Conservation (phyloP, 2,797 vertebrate species). For the Spinibarbus caldwelli region DNA sequence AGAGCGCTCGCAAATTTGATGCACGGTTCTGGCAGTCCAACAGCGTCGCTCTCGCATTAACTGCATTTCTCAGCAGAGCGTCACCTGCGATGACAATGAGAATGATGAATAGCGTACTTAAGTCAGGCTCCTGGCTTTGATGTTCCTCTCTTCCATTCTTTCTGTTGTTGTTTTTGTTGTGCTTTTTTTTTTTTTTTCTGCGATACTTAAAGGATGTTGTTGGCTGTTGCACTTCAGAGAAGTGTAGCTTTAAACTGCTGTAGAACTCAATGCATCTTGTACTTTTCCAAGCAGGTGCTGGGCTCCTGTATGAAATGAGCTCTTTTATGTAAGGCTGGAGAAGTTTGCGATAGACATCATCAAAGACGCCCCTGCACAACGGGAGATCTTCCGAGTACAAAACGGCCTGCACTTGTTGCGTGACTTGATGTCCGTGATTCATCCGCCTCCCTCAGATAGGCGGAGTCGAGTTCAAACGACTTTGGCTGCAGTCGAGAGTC, state of each 20-base stretch:
- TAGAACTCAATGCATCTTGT: slow-evolving; percentile 34
- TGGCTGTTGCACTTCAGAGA: slow-evolving; percentile 39
- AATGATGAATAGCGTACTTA: slow-evolving; percentile 46
- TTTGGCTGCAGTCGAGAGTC: slow-evolving; percentile 5
- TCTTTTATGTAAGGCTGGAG: slow-evolving; percentile 55
- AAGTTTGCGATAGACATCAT: slow-evolving; percentile 74
- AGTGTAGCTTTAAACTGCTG: slow-evolving; percentile 30
- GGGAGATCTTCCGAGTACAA: slow-evolving; percentile 73
- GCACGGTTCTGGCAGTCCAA: slow-evolving; percentile 32
- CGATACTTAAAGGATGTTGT: slow-evolving; percentile 34
- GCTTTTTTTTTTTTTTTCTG: not conserved
- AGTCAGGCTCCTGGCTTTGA: slow-evolving; percentile 32
- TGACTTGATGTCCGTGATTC: slow-evolving; percentile 71
- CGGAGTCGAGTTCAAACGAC: slow-evolving; percentile 49
- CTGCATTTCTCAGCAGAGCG: slow-evolving; percentile 46
- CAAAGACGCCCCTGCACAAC: slow-evolving; percentile 66
- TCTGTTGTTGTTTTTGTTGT: slow-evolving; percentile 10
- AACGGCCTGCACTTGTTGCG: slow-evolving; percentile 75
- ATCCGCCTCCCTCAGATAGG: slow-evolving; percentile 64
- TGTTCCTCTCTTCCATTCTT: slow-evolving; percentile 32
- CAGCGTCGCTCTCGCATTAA: slow-evolving; percentile 40
- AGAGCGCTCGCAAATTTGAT: slow-evolving; percentile 27
- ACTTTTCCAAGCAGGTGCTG: slow-evolving; percentile 39
- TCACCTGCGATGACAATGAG: slow-evolving; percentile 47
- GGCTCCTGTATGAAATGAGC: slow-evolving; percentile 43